Evolutionary conservation across 2,888 invertebrate species (phyloP), one percentile per base, ranked within the genome.

Genomic region (Harpalus rufipes): DNA sequence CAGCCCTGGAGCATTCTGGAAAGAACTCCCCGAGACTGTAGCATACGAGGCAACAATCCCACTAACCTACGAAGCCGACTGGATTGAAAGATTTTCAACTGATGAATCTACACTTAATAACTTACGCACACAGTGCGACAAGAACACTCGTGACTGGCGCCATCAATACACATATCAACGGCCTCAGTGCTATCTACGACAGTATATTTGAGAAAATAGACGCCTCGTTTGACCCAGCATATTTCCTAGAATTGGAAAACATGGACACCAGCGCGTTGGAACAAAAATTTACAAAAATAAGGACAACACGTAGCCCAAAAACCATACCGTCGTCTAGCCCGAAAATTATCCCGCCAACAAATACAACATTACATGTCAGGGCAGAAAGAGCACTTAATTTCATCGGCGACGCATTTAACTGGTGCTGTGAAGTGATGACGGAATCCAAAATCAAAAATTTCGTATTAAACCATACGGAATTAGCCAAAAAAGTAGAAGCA

Each of bases 1-100:
- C 4, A 61, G 59, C 59, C 51, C 83, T 16, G 85, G 84, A 14
- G 81, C 65, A 8, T 72, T 72, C 32, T 85, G 85, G 85, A 84
- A 85, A 18, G 39, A 51, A 14, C 25, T 85, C 7, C 72, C 85
- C 7, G 32, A 56, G 14, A 51, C 81, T 7, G 44, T 85, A 16
- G 61, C 41, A 7, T 85, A 85, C 61, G 85, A 80, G 25, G 84
- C 85, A 18, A 80, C 84, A 5, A 72, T 85, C 0, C 84, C 84
- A 79, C 32, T 85, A 0, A 85, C 82, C 8, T 85, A 85, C 25
- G 7, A 56, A 8, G 21, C 41, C n/a, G 39, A n/a, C 32, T 72
- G 74, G 58, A 7, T 56, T n/a, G 14, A 59, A 16, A n/a, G 6
- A 16, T 16, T 59, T 12, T 1, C n/a, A 32, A 32, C 32, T 32